phyloP scores from a whole-genome alignment of 2,797 vertebrate species.

The Acanthiza pusilla region DNA sequence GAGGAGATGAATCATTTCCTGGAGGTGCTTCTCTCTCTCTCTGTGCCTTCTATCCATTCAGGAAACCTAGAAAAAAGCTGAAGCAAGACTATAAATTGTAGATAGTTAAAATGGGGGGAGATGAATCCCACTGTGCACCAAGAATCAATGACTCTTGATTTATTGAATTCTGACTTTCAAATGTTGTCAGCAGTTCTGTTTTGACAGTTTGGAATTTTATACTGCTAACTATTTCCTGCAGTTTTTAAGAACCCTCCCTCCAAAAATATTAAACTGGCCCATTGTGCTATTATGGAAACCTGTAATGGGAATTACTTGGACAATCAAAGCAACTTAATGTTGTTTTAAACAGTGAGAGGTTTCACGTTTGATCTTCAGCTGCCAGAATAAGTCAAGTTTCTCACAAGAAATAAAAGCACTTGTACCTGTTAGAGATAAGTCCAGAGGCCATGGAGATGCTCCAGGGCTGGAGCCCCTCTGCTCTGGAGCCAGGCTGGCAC shows the following conservation, averaged over 20 bases:
- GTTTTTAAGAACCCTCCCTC: fast-evolving
- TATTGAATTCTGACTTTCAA: neutral
- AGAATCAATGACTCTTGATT: neutral
- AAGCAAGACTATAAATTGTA: neutral
- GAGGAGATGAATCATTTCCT: conserved; percentile 29
- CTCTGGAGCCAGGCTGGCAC: neutral
- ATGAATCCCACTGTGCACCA: neutral
- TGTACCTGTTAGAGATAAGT: too few species aligned
- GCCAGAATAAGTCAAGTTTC: neutral
- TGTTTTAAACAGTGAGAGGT: neutral
- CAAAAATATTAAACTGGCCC: neutral
- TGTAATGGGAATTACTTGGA: neutral
- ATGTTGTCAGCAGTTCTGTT: neutral
- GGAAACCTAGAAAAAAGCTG: conserved; percentile 16
- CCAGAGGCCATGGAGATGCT: neutral
- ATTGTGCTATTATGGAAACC: neutral
- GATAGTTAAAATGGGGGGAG: neutral
- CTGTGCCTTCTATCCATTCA: neutral
- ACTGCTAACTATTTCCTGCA: neutral
- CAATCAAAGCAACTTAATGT: neutral
- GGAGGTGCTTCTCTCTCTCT: neutral
- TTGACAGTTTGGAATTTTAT: neutral
- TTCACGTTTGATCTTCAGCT: neutral
- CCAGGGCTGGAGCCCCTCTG: neutral
- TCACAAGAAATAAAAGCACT: neutral